phyloP scores from a whole-genome alignment of 2,888 invertebrate species.

The Barypeithes pellucidus region DNA sequence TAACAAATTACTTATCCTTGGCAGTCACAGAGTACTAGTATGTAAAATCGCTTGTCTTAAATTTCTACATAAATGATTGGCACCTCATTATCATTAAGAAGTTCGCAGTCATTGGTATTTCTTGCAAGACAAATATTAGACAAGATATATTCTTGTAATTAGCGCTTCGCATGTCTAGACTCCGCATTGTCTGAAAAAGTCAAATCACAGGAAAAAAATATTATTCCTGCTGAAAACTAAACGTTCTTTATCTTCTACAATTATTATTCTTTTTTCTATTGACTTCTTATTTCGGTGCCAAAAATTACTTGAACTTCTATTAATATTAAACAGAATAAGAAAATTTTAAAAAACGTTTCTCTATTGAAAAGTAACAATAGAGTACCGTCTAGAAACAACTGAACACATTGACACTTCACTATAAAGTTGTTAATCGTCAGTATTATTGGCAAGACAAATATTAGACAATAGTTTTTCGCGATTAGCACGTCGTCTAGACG shows the following conservation, averaged over 20 bases:
- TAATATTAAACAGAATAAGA: too few species aligned
- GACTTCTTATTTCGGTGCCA: too few species aligned
- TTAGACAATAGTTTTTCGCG: conserved; percentile 22
- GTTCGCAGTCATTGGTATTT: conserved; percentile 14
- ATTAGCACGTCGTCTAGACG: conserved; percentile 32
- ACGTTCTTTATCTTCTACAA: too few species aligned
- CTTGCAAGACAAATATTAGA: conserved; percentile 33
- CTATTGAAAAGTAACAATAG: too few species aligned
- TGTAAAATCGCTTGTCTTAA: conserved; percentile 5
- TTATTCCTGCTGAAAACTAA: too few species aligned
- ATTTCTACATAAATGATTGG: conserved; percentile 18
- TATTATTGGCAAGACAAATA: conserved; percentile 37
- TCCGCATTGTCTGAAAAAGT: conserved; percentile 20
- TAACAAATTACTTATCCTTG: not conserved
- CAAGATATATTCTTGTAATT: conserved; percentile 26
- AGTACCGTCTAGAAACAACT: too few species aligned
- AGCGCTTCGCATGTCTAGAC: conserved; percentile 32
- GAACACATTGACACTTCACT: too few species aligned
- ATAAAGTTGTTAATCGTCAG: not conserved
- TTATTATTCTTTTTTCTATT: too few species aligned
- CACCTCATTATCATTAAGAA: conserved; percentile 12
- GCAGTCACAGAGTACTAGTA: conserved; percentile 20
- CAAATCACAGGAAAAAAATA: conserved; percentile 26
- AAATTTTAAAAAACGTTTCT: too few species aligned
- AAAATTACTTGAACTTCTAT: too few species aligned